Evolutionary conservation across 1,140 invertebrate genomes (phyloP).

Genomic region (Diplogasteroides magnus): DNA sequence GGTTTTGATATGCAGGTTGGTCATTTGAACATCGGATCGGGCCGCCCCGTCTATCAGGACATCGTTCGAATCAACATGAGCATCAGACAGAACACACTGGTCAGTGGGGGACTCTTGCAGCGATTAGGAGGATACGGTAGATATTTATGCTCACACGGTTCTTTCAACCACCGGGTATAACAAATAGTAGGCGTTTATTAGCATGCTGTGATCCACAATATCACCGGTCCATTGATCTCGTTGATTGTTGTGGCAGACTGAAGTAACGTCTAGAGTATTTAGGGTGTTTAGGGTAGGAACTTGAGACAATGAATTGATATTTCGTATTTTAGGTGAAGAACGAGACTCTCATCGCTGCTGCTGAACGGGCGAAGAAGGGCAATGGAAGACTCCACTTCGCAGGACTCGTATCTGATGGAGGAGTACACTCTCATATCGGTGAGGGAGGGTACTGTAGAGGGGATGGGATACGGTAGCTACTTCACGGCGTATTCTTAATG

Average conservation of each 20-base stretch:
- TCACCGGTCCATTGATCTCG: neutral
- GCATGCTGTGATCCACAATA: no score
- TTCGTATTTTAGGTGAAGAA: conserved; percentile 44
- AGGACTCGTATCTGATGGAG: conserved; percentile 58
- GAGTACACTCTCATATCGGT: conserved; percentile 60
- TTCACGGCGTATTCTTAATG: no score
- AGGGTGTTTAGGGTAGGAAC: no score
- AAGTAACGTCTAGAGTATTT: no score
- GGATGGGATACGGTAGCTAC: neutral
- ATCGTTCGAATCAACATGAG: conserved; percentile 60
- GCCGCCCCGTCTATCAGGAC: conserved; percentile 60
- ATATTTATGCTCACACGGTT: no score
- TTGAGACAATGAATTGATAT: neutral
- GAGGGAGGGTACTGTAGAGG: neutral
- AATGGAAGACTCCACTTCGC: conserved; percentile 58
- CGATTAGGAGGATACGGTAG: no score
- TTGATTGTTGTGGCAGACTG: neutral
- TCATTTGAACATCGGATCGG: conserved; percentile 61
- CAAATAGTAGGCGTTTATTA: no score
- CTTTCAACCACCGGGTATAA: no score
- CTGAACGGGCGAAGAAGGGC: conserved; percentile 53
- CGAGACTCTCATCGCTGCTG: conserved; percentile 51
- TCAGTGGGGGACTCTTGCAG: no score
- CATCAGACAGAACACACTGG: conserved; percentile 55
- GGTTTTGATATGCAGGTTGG: conserved; percentile 51